Conservation (phyloP, 2,797 vertebrate genomes). For the Anguilla obscura region DNA sequence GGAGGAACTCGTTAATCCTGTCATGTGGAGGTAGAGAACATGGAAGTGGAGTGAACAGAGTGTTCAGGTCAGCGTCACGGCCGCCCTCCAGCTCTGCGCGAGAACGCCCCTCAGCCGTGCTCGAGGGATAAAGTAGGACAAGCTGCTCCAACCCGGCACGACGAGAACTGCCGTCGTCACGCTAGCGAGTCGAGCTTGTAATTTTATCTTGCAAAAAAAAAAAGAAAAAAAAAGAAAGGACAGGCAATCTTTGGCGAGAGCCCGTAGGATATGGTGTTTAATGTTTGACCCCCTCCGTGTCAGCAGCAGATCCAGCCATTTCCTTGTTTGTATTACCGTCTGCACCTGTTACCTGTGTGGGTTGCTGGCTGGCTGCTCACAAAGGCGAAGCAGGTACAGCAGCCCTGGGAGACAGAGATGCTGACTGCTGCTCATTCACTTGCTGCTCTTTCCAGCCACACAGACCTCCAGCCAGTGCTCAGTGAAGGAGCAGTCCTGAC, state of each 20-base stretch:
- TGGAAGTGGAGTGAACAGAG: background rate
- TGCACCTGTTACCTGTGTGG: conserved; percentile 7
- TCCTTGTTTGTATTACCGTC: background rate
- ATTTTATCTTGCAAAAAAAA: background rate
- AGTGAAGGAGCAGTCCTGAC: background rate
- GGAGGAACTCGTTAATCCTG: conserved; percentile 21
- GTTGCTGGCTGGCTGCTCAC: background rate
- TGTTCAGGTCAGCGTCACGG: background rate
- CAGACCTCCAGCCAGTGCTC: background rate
- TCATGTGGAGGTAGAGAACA: conserved; percentile 4
- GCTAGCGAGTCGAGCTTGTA: background rate
- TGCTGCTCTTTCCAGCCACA: background rate
- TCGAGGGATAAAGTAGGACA: background rate
- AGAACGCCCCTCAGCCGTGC: background rate
- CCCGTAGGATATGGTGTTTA: background rate
- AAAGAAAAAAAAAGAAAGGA: background rate
- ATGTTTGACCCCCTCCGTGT: background rate
- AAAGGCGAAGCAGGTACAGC: background rate
- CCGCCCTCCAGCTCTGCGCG: background rate
- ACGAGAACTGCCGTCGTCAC: background rate
- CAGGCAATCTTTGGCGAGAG: background rate
- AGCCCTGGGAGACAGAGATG: background rate
- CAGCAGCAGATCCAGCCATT: background rate
- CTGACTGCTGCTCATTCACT: background rate
- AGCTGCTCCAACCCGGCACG: background rate